Conservation (phyloP, 2,113 vertebrate genomes). For the Callionymus lyra region DNA sequence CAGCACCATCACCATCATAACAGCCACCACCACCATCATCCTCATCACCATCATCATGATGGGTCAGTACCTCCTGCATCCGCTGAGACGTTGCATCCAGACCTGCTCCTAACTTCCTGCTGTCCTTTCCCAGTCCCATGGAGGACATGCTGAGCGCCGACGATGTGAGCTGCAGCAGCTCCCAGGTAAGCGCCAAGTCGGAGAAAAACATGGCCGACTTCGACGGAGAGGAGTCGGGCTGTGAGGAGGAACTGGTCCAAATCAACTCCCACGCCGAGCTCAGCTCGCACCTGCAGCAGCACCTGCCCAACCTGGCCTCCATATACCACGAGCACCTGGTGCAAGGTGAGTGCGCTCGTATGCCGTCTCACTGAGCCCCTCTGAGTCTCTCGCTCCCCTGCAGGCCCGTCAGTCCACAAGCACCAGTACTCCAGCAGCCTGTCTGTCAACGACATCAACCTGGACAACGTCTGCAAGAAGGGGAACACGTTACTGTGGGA, state of each 20-base stretch:
- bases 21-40: too few species aligned
- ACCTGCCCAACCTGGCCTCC: slow-evolving; percentile 94
- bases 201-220: slow-evolving; percentile 99
- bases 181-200: slow-evolving; percentile 98
- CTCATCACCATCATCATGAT: too few species aligned
- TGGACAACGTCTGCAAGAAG: slow-evolving; percentile 98
- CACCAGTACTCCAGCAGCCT: slow-evolving; percentile 89
- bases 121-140: slow-evolving; percentile 68
- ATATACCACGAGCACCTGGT: slow-evolving; percentile 97
- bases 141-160: slow-evolving; percentile 98
- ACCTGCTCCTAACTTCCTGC: not conserved
- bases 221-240: slow-evolving; percentile 96
- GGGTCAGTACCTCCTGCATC: slow-evolving; percentile 63
- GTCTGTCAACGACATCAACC: slow-evolving; percentile 93
- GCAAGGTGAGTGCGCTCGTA: slow-evolving; percentile 74
- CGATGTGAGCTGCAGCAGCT: slow-evolving; percentile 97
- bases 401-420: slow-evolving; percentile 94
- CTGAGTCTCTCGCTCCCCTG: not conserved
- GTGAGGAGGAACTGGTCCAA: slow-evolving; percentile 95
- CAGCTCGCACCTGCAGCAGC: slow-evolving; percentile 95
- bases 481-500: slow-evolving; percentile 98
- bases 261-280: slow-evolving; percentile 98
- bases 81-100: too few species aligned
- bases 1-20: too few species aligned
- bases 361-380: too few species aligned